phyloP scores from a whole-genome alignment of 2,113 vertebrate genomes.

The Ctenodactylus gundi region DNA sequence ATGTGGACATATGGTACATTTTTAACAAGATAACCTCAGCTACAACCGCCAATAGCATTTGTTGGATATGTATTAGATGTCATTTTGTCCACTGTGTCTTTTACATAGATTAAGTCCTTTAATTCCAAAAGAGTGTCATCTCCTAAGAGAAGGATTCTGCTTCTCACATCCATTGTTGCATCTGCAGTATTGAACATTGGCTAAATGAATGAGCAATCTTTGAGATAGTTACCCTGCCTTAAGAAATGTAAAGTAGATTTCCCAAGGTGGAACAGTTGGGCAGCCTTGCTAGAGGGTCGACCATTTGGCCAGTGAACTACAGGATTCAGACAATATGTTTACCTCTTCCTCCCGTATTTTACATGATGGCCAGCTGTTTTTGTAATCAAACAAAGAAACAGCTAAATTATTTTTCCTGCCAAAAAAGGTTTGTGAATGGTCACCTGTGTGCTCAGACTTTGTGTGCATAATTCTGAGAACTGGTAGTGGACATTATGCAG shows the following conservation, averaged over 20 bases:
- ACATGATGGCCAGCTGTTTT: not conserved
- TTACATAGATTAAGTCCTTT: not conserved
- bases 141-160: not conserved
- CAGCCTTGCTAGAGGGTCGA: not conserved
- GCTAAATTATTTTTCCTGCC: not conserved
- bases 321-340: not conserved
- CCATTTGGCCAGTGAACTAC: not conserved
- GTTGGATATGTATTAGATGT: not conserved
- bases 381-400: not conserved
- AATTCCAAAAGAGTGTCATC: not conserved
- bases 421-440: constrained; percentile 8
- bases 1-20: not conserved
- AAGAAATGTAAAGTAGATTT: constrained; percentile 10
- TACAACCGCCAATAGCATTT: not conserved
- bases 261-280: not conserved
- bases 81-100: not conserved
- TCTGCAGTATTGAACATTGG: not conserved
- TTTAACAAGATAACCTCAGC: not conserved
- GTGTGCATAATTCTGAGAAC: not conserved
- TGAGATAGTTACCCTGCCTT: not conserved
- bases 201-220: not conserved
- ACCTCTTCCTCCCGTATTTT: not conserved
- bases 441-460: not conserved
- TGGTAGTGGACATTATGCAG: not conserved
- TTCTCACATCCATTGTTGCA: not conserved